phyloP scores from a whole-genome alignment of 2,888 invertebrate species.

The Scaptomyza parva region DNA sequence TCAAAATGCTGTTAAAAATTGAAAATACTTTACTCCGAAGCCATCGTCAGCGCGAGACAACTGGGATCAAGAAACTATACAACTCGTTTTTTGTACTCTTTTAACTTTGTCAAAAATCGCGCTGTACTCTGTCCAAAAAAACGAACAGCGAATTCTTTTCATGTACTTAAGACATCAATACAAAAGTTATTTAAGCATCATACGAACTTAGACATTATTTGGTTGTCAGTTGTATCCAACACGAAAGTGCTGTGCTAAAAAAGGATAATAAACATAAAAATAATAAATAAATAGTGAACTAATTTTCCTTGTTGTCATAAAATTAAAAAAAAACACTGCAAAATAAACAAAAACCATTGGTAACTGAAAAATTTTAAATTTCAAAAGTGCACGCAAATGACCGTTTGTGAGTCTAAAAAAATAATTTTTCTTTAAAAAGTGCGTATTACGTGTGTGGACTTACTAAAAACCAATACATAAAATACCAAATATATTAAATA shows the following conservation, averaged over 20 bases:
- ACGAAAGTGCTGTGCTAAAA: constrained; percentile 62
- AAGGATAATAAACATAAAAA: constrained; percentile 11
- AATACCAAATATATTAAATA: constrained; percentile 6
- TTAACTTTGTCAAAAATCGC: constrained; percentile 86
- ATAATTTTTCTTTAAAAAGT: constrained; percentile 49
- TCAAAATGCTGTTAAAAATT: constrained; percentile 89
- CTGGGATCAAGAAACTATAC: constrained; percentile 94
- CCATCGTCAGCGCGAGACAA: constrained; percentile 93
- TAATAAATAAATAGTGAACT: constrained; percentile 32
- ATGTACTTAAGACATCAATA: constrained; percentile 52
- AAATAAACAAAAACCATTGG: constrained; percentile 45
- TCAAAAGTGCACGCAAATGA: constrained; percentile 69
- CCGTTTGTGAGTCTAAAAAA: constrained; percentile 42
- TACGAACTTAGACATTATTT: constrained; percentile 71
- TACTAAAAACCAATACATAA: constrained; percentile 2
- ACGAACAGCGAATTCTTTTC: constrained; percentile 72
- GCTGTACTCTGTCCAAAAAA: constrained; percentile 24
- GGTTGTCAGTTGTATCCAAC: constrained; percentile 75
- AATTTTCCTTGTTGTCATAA: constrained; percentile 47
- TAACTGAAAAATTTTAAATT: constrained; percentile 52
- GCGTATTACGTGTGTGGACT: constrained; percentile 44
- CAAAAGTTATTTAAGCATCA: constrained; percentile 33
- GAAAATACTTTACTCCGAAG: constrained; percentile 91
- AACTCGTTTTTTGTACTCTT: constrained; percentile 95
- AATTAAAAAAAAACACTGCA: constrained; percentile 34